phyloP scores from a whole-genome alignment of 2,888 invertebrate genomes.

The Hoplodrina blanda region DNA sequence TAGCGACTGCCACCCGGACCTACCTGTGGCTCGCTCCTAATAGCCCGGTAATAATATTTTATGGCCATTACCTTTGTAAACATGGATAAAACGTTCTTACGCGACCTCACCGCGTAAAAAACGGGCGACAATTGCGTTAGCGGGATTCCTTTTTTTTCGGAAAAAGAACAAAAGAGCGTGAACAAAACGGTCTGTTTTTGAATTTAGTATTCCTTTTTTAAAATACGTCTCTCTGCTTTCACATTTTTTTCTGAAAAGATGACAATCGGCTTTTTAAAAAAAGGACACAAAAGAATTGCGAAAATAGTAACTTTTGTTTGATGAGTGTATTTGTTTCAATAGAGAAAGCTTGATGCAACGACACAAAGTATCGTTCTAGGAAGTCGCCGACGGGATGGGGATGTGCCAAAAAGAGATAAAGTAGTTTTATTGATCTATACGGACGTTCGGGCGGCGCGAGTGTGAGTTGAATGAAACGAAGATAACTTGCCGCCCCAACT shows the following conservation, averaged over 20 bases:
- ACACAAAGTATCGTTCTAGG: constrained; percentile 85
- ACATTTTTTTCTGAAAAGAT: constrained; percentile 38
- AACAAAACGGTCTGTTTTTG: constrained; percentile 66
- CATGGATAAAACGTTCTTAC: constrained; percentile 84
- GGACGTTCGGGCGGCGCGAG: constrained; percentile 89
- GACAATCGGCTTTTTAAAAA: constrained; percentile 51
- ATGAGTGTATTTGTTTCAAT: constrained; percentile 65
- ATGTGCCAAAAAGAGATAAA: constrained; percentile 92
- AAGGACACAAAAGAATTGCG: constrained; percentile 26
- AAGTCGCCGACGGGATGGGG: constrained; percentile 89
- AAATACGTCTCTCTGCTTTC: constrained; percentile 68
- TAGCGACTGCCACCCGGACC: constrained; percentile 78
- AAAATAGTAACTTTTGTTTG: constrained; percentile 57
- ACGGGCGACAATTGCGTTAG: constrained; percentile 83
- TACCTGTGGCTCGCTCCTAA: constrained; percentile 88
- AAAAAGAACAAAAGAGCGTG: constrained; percentile 71
- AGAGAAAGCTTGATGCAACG: constrained; percentile 81
- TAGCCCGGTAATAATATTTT: constrained; percentile 88
- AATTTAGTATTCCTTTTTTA: constrained; percentile 71
- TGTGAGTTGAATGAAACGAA: constrained; percentile 91
- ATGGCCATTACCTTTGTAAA: constrained; percentile 88
- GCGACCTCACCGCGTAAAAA: constrained; percentile 78
- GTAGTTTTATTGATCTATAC: constrained; percentile 91
- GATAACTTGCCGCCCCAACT: constrained; percentile 90
- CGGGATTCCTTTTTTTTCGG: constrained; percentile 71